Base-by-base conservation (phyloP, 1,140 invertebrate genomes). In the Drosophila kanapiae region DNA sequence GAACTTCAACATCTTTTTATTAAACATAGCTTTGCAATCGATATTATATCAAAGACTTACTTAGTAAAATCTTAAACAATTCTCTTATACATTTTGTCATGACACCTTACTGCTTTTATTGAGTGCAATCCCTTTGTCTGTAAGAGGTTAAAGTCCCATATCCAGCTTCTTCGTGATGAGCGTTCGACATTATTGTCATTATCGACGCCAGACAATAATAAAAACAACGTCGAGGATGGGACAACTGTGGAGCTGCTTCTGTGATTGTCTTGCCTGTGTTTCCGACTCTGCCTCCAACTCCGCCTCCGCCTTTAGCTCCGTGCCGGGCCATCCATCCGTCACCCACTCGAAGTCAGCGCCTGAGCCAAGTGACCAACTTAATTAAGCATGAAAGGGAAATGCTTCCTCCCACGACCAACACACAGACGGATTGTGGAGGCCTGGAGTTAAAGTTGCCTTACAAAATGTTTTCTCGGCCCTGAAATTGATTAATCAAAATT, bases 361-460 rank as follows among this genome's bases (percentile, higher is more conserved):
- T 72, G 65, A 76, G 82, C 75, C 75, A 86, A 86, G 82, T 86
- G 82, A 86, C 82, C 82, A 86, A 86, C 82, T 86, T 86, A 86
- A 86, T 86, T 86, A 86, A 86, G 78, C 82, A 68, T 82, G 82
- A 86, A 82, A 86, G 82, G 82, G 75, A 86, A 86, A 86, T 79
- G 82, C 76, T 85, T 85, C 78, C 82, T 79, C 82, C 82, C 82
- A 86, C 81, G 54, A 82, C 67, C 58, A 64, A 63, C 35, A 76
- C 59, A 38, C 54, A 45, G 58, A 48, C 67, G 48, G 51, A 48
- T 45, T 33, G 45, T 35, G 23, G n/a, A 40, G n/a, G 35, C 33
- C 16, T 38, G 18, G 23, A 18, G 23, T 54, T 69, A 70, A 84
- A 86, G 75, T 65, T 59, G 59, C 82, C 78, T 60, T 16, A 37